Conservation (phyloP, 2,888 invertebrate species). For the Hanleya hanleyi region DNA sequence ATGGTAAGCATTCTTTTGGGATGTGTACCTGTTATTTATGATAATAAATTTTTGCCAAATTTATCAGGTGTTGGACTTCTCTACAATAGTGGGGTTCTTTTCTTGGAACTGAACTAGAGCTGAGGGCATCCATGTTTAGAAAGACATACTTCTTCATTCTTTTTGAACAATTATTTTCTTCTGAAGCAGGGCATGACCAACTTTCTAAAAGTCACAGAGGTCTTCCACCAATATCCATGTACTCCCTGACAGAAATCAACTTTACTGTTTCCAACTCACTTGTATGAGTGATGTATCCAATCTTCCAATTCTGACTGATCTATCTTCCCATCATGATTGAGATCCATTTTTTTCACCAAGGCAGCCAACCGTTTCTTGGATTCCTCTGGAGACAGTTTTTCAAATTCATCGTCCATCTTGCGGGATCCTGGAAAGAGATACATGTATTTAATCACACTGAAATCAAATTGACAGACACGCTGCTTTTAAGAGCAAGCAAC, state of each 20-base stretch:
- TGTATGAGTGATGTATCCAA: slow-evolving; percentile 94
- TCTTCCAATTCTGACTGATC: slow-evolving; percentile 88
- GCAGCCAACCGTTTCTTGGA: slow-evolving; percentile 84
- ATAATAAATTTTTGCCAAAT: too few species aligned
- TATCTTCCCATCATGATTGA: slow-evolving; percentile 85
- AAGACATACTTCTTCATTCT: background rate
- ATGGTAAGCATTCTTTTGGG: too few species aligned
- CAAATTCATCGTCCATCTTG: slow-evolving; percentile 88
- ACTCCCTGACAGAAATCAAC: background rate
- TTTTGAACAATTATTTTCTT: background rate
- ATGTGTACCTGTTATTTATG: too few species aligned
- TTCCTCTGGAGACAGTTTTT: slow-evolving; percentile 89
- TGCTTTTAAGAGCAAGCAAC: too few species aligned
- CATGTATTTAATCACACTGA: too few species aligned
- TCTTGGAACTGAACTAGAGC: too few species aligned
- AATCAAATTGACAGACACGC: too few species aligned
- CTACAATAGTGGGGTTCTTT: too few species aligned
- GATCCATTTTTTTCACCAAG: slow-evolving; percentile 90
- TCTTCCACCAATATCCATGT: too few species aligned
- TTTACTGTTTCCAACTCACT: slow-evolving; percentile 37
- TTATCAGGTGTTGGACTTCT: too few species aligned
- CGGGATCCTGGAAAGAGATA: slow-evolving; percentile 58
- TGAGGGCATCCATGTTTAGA: too few species aligned
- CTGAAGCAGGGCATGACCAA: background rate
- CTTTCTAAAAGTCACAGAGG: too few species aligned